A percentile compares a stretch with the other conserved stretches of the same genome.
Conservation (phyloP, 2,888 invertebrate genomes). For the Drosophila neotestacea region DNA sequence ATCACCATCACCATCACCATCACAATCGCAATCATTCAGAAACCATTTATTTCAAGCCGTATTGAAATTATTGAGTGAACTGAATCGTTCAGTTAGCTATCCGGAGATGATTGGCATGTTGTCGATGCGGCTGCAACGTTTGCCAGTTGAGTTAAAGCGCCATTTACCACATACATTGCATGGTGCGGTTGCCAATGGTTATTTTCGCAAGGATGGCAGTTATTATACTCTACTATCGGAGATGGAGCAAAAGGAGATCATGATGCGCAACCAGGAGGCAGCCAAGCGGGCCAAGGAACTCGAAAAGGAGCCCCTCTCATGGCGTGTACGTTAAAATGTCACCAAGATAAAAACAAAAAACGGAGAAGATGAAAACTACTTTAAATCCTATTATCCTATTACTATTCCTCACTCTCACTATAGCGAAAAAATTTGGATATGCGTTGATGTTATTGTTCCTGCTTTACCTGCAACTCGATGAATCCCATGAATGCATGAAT, state of each 20-base stretch:
- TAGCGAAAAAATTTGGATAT: too few species aligned
- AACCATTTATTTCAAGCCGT: slow-evolving; percentile 43
- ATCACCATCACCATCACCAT: slow-evolving; percentile 19
- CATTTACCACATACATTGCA: slow-evolving; percentile 58
- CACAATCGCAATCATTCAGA: background rate
- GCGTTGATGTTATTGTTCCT: slow-evolving; percentile 30
- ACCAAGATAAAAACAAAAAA: background rate
- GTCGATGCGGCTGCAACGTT: slow-evolving; percentile 50
- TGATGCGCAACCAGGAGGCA: slow-evolving; percentile 56
- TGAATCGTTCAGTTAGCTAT: slow-evolving; percentile 62
- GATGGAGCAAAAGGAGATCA: slow-evolving; percentile 56
- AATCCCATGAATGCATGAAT: slow-evolving; percentile 5
- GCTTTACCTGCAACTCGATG: slow-evolving; percentile 20
- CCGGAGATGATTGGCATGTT: slow-evolving; percentile 54
- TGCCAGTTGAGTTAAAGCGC: slow-evolving; percentile 63
- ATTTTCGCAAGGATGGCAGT: slow-evolving; percentile 60
- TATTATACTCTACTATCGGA: slow-evolving; percentile 59
- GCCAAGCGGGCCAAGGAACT: slow-evolving; percentile 67
- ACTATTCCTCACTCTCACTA: background rate
- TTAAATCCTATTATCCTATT: background rate
- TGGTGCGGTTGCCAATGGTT: slow-evolving; percentile 60
- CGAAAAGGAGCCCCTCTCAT: slow-evolving; percentile 66
- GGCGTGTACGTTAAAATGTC: slow-evolving; percentile 62
- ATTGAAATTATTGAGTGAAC: slow-evolving; percentile 47
- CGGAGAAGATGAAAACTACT: background rate